Conservation (phyloP, 2,888 invertebrate genomes). For the Patella pellucida region DNA sequence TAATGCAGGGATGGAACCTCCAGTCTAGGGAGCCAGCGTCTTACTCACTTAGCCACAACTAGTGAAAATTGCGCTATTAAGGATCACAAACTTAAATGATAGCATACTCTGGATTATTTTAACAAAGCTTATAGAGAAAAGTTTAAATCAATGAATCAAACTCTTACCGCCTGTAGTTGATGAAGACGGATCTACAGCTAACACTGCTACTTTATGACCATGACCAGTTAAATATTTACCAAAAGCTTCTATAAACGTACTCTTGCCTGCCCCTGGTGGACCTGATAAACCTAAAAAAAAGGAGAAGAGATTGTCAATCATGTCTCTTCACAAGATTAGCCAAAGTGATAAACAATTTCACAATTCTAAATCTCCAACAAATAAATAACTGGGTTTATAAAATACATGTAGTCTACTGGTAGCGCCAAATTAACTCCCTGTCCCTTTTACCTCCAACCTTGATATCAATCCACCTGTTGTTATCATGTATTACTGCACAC, state of each 20-base stretch:
- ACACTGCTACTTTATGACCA: conserved; percentile 74
- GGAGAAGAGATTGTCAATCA: background rate
- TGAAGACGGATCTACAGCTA: conserved; percentile 77
- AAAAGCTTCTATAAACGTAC: conserved; percentile 76
- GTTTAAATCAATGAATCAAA: no score
- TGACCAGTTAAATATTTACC: conserved; percentile 73
- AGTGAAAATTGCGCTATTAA: no score
- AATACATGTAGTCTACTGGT: background rate
- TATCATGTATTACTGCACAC: no score
- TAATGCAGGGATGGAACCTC: no score
- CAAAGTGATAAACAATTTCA: background rate
- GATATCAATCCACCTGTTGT: no score
- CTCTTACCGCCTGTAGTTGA: conserved; percentile 73
- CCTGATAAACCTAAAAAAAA: conserved; percentile 73
- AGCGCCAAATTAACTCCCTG: background rate
- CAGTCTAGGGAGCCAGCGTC: no score
- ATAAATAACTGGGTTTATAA: background rate
- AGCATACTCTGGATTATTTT: no score
- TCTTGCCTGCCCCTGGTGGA: conserved; percentile 78
- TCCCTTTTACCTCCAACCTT: no score
- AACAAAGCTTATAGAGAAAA: no score
- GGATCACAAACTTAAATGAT: no score
- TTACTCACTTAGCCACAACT: no score
- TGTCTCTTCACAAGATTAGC: background rate
- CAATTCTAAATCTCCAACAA: background rate